phyloP scores from a whole-genome alignment of 1,140 invertebrate species.

The Copidosoma floridanum region DNA sequence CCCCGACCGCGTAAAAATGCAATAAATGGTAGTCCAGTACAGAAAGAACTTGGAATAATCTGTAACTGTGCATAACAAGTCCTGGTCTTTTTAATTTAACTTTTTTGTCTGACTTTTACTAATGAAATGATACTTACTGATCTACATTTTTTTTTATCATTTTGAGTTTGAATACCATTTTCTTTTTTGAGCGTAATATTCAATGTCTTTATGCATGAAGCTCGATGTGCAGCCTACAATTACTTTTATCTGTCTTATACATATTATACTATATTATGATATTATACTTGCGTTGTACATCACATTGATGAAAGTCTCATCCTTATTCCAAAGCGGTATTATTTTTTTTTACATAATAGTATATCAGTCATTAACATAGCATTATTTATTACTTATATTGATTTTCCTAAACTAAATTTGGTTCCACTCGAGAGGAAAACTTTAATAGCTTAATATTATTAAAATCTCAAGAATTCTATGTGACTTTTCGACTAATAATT shows the following conservation, averaged over 20 bases:
- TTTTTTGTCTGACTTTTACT: conserved; percentile 6
- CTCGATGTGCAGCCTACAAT: conserved; percentile 56
- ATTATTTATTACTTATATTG: background rate
- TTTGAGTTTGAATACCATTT: conserved; percentile 39
- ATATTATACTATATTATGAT: conserved; percentile 30
- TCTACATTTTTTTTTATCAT: conserved; percentile 32
- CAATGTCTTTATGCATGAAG: conserved; percentile 57
- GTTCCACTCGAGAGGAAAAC: no score
- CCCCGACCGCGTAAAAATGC: no score
- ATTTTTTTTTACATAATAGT: background rate
- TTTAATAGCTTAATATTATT: no score
- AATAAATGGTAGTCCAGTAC: background rate
- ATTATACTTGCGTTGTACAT: conserved; percentile 22
- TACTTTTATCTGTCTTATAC: conserved; percentile 50
- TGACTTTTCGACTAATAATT: no score
- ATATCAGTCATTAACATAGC: background rate
- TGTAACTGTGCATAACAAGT: conserved; percentile 8
- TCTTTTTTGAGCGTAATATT: conserved; percentile 51
- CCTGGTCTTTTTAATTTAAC: conserved; percentile 6
- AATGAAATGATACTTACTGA: conserved; percentile 18
- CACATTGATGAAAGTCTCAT: conserved; percentile 22
- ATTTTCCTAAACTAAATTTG: background rate
- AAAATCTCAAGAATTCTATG: no score
- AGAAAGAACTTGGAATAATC: conserved; percentile 22
- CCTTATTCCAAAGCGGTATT: conserved; percentile 14